Conservation (phyloP, 2,888 invertebrate genomes). For the Sthenelais limicola region DNA sequence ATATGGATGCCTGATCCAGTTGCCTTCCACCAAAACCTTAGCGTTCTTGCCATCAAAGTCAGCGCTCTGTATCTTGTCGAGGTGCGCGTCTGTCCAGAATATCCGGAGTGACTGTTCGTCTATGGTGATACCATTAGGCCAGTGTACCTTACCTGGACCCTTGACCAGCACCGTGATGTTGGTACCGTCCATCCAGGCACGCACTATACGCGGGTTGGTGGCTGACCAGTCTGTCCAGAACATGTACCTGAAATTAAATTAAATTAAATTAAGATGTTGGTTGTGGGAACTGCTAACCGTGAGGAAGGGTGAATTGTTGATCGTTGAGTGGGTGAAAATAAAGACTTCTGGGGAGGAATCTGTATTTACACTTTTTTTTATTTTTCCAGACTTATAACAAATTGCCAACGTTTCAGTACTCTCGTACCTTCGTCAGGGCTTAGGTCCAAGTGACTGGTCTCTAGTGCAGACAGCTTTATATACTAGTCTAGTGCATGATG, state of each 20-base stretch:
- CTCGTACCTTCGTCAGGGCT: too few relatives aligned
- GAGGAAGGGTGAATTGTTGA: too few relatives aligned
- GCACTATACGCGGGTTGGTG: constrained; percentile 82
- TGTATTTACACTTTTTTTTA: too few relatives aligned
- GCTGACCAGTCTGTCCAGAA: constrained; percentile 93
- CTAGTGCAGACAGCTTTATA: too few relatives aligned
- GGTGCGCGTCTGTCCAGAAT: constrained; percentile 90
- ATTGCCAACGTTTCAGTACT: too few relatives aligned
- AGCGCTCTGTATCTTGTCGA: constrained; percentile 85
- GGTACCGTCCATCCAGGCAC: constrained; percentile 85
- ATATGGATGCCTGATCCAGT: constrained; percentile 81
- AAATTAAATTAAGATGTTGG: too few relatives aligned
- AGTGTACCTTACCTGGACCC: constrained; percentile 78
- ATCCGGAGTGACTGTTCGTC: constrained; percentile 86
- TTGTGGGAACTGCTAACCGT: too few relatives aligned
- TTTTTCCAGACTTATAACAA: too few relatives aligned
- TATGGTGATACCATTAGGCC: constrained; percentile 91
- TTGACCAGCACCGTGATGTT: constrained; percentile 73
- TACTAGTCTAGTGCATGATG: too few relatives aligned
- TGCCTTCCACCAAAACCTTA: constrained; percentile 75
- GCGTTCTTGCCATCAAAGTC: constrained; percentile 79
- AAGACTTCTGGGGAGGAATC: too few relatives aligned
- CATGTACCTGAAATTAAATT: constrained; percentile 75
- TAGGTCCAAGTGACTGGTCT: too few relatives aligned
- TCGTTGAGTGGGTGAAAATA: too few relatives aligned